phyloP scores from a whole-genome alignment of 2,797 vertebrate species.

The Cirrhinus mrigala region DNA sequence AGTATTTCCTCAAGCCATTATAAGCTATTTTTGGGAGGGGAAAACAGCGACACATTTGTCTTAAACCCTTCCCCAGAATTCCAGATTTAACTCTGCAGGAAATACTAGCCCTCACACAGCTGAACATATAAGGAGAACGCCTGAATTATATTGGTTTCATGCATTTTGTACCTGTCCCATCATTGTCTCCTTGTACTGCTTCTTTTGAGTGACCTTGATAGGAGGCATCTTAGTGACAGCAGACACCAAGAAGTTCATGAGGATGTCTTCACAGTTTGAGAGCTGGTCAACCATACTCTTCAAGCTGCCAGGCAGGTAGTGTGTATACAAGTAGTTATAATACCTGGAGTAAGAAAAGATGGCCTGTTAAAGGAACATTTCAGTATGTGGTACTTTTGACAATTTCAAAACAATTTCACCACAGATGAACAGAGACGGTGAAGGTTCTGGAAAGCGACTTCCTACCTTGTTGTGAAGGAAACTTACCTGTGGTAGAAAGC shows the following conservation, averaged over 20 bases:
- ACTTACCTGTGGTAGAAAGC: slow-evolving; percentile 97
- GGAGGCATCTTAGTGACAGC: slow-evolving; percentile 97
- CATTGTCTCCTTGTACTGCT: slow-evolving; percentile 99
- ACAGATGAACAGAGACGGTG: too few species aligned
- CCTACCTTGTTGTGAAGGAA: neutral
- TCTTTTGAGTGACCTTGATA: slow-evolving; percentile 99
- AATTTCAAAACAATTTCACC: too few species aligned
- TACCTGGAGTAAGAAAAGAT: slow-evolving; percentile 80
- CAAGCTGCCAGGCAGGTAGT: slow-evolving; percentile 95
- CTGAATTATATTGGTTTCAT: neutral
- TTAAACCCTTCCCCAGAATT: slow-evolving; percentile 6
- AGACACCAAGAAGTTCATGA: slow-evolving; percentile 99
- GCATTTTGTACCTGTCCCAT: slow-evolving; percentile 93
- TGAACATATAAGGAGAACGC: neutral
- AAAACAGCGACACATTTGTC: slow-evolving; percentile 20
- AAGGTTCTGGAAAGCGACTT: too few species aligned
- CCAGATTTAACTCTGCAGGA: slow-evolving; percentile 10
- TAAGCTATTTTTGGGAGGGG: slow-evolving; percentile 1
- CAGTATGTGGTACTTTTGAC: too few species aligned
- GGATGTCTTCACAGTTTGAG: slow-evolving; percentile 99
- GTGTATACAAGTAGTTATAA: slow-evolving; percentile 98
- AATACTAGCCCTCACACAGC: neutral
- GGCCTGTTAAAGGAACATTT: too few species aligned
- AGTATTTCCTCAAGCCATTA: slow-evolving; percentile 9
- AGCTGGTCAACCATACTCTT: slow-evolving; percentile 97